Evolutionary conservation across 2,113 vertebrate genomes (phyloP), one percentile per base, ranked within the genome.

Genomic region (Smithornis capensis): DNA sequence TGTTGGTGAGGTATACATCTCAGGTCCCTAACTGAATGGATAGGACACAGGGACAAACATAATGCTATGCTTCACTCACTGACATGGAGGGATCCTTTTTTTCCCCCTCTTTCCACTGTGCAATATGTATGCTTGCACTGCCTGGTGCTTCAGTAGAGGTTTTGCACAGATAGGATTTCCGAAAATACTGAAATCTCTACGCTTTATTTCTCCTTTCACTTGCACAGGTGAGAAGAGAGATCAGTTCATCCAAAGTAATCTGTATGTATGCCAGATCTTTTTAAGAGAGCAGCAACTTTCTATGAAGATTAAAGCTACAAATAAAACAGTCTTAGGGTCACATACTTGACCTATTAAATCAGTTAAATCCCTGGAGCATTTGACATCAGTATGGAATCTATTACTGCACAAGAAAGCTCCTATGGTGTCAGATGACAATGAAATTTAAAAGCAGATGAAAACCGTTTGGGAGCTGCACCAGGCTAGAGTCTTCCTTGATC

Each of bases 391-490:
- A 81, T 89, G 83, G 65, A 92, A 84, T 55, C 79, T 49, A 85
- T 94, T 89, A 77, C 12, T 71, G 38, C 47, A 83, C 94, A 90
- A 90, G 47, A 77, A 68, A 67, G 55, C 31, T 90, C 31, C 38
- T 85, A 62, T 86, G 37, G 94, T 87, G 76, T 91, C 85, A 71
- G 47, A 64, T 92, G 59, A 90, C 75, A 75, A 10, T 16, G 65
- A 93, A 64, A 71, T 71, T 88, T 67, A 79, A 73, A 86, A 87
- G 73, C 55, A 88, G 57, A 93, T 37, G 44, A 80, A 93, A 94
- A 87, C 12, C 6, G 56, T 79, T 95, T 60, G 40, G 31, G 85
- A 89, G 56, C n/a, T 76, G 83, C 60, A 83, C 19, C 56, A 83
- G 55, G 33, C 52, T 70, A 52, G 25, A 67, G 19, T 7, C 52